A percentile compares a stretch with the other conserved stretches of the same genome.
phyloP scores from a whole-genome alignment of 2,113 vertebrate genomes.

The Ia io region DNA sequence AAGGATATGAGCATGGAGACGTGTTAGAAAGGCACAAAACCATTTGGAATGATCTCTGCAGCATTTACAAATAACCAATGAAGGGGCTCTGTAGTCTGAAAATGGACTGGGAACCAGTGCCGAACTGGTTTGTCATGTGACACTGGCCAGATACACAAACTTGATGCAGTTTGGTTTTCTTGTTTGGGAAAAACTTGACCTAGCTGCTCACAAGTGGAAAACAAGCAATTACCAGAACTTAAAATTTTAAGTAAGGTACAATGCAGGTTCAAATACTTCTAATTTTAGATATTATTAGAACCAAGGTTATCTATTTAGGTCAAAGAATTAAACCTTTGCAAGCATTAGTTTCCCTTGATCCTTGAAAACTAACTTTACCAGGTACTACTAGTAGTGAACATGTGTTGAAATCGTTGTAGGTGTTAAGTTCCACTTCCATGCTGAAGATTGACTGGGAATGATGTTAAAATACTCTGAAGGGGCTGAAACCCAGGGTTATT shows the following conservation, averaged over 20 bases:
- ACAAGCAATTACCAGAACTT: background rate
- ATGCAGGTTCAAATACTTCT: background rate
- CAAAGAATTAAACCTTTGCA: background rate
- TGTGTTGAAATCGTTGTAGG: rapidly evolving
- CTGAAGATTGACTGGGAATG: background rate
- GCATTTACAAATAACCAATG: background rate
- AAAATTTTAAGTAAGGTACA: background rate
- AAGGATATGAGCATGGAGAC: background rate
- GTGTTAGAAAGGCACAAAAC: background rate
- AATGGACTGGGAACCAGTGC: background rate
- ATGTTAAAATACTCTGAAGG: background rate
- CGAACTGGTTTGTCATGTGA: background rate
- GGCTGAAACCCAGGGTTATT: background rate
- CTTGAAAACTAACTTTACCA: background rate
- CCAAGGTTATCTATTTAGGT: no score
- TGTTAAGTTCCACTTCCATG: rapidly evolving
- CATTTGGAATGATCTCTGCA: background rate
- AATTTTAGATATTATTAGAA: background rate
- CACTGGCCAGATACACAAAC: background rate
- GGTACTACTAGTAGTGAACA: background rate
- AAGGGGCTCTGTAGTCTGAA: background rate
- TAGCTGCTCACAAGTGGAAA: background rate
- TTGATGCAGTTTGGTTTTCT: background rate
- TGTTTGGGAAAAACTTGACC: background rate
- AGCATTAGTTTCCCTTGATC: background rate